Percentiles rank a stretch among this genome's conserved stretches.
Evolutionary conservation across 1,140 invertebrate species (phyloP).

Genomic region (Drosophila elegans): DNA sequence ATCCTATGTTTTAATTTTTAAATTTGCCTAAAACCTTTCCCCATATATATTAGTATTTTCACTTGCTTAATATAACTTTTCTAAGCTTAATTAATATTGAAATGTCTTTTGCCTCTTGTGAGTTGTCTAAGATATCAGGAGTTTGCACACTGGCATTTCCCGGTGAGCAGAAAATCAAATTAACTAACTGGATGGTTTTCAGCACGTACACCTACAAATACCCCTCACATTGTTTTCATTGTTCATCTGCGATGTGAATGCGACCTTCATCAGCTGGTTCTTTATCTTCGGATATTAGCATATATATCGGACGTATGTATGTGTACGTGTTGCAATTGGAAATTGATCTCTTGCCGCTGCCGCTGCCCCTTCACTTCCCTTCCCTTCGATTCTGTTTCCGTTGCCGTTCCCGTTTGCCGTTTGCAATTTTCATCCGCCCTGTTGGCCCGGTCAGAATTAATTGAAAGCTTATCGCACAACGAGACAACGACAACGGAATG

Average conservation of each 20-base stretch:
- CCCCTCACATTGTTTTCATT: neutral
- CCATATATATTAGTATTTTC: too few relatives aligned
- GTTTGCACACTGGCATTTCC: neutral
- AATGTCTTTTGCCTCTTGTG: too few relatives aligned
- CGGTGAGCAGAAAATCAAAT: neutral
- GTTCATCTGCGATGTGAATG: neutral
- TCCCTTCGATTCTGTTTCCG: neutral
- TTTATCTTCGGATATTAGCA: constrained; percentile 18
- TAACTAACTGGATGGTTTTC: neutral
- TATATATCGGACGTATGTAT: neutral
- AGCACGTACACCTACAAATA: neutral
- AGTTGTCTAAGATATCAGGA: too few relatives aligned
- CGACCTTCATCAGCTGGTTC: neutral
- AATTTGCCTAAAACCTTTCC: too few relatives aligned
- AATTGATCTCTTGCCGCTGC: constrained; percentile 7
- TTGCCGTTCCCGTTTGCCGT: neutral
- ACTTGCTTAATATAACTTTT: too few relatives aligned
- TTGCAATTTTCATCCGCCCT: constrained; percentile 2
- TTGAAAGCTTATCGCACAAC: constrained; percentile 56
- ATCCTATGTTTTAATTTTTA: too few relatives aligned
- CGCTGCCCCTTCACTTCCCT: neutral
- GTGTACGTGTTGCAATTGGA: constrained; percentile 1
- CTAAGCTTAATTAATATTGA: too few relatives aligned
- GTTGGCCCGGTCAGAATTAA: constrained; percentile 37
- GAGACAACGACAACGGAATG: neutral